phyloP scores from a whole-genome alignment of 2,888 invertebrate genomes.

The Orthonevra nobilis region DNA sequence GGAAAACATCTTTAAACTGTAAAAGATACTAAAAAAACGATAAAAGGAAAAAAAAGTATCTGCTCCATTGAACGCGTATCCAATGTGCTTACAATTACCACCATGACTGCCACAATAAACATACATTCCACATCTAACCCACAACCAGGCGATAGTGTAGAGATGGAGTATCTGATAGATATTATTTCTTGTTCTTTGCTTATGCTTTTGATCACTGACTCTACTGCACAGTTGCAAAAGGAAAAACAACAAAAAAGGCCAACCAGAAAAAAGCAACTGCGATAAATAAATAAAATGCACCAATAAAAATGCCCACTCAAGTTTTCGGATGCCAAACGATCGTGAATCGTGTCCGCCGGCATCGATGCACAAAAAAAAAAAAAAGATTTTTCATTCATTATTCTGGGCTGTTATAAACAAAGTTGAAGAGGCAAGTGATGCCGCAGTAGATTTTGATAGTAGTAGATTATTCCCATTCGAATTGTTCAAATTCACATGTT shows the following conservation, averaged over 20 bases:
- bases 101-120: conserved; percentile 1
- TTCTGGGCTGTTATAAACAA: conserved; percentile 20
- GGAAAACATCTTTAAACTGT: not conserved
- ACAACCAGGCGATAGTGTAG: not conserved
- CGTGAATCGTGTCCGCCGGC: conserved; percentile 27
- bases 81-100: conserved; percentile 33
- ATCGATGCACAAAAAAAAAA: not conserved
- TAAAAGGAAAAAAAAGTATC: not conserved
- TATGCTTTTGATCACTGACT: conserved; percentile 57
- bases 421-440: conserved; percentile 18
- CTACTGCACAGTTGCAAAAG: conserved; percentile 2
- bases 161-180: conserved; percentile 33
- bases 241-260: conserved; percentile 7
- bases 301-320: conserved; percentile 40
- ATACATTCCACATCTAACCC: conserved; percentile 40
- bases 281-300: conserved; percentile 16
- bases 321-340: conserved; percentile 24
- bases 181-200: conserved; percentile 24
- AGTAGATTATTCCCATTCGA: too few species aligned
- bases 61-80: conserved; percentile 48
- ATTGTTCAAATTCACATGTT: too few species aligned
- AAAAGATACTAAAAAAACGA: too few species aligned
- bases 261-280: not conserved
- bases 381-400: conserved; percentile 43
- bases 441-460: too few species aligned